Conservation (phyloP, 2,888 invertebrate species). For the Cheilosia vernalis region DNA sequence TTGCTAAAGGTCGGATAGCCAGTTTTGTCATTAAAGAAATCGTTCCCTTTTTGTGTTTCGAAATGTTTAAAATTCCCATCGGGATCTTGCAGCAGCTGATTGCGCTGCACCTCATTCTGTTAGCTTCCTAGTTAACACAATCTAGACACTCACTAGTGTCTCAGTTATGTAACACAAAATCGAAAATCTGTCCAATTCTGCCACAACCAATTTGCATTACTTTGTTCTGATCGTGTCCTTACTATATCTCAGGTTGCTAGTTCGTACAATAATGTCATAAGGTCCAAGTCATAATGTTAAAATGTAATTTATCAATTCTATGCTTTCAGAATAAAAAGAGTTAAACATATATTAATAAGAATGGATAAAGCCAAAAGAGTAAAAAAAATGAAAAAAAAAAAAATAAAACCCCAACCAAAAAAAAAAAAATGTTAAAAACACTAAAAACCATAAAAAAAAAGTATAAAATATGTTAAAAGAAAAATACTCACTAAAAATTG, state of each 20-base stretch:
- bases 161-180: too few relatives aligned
- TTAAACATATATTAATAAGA: constrained; percentile 61
- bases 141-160: background rate
- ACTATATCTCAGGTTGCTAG: constrained; percentile 70
- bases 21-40: too few relatives aligned
- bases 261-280: constrained; percentile 58
- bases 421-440: constrained; percentile 53
- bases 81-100: too few relatives aligned
- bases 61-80: too few relatives aligned
- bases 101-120: too few relatives aligned
- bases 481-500: constrained; percentile 68
- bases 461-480: constrained; percentile 57
- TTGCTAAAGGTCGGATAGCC: too few relatives aligned
- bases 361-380: constrained; percentile 63
- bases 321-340: constrained; percentile 72
- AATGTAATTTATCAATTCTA: constrained; percentile 62
- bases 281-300: constrained; percentile 60
- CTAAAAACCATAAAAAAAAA: constrained; percentile 51
- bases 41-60: too few relatives aligned
- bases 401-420: constrained; percentile 43
- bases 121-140: background rate
- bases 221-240: constrained; percentile 48
- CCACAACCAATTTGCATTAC: constrained; percentile 22
- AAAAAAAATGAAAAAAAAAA: constrained; percentile 3
- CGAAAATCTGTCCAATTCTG: constrained; percentile 47